Percentiles rank a stretch among this genome's conserved stretches.
Conservation (phyloP, 2,113 vertebrate genomes). For the Zapornia atra region DNA sequence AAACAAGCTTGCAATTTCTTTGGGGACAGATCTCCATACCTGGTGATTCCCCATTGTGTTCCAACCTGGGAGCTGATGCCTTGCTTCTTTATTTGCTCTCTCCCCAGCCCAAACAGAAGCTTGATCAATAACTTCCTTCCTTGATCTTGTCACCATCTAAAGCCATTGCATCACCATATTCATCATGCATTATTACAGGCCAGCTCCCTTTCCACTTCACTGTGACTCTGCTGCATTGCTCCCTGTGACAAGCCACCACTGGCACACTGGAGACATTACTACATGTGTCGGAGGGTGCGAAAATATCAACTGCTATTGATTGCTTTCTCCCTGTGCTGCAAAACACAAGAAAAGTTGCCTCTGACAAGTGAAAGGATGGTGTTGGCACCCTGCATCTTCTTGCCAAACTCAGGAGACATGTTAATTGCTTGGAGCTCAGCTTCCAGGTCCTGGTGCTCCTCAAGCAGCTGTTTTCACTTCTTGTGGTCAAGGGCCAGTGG, state of each 20-base stretch:
- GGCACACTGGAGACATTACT: background rate
- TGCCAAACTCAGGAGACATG: background rate
- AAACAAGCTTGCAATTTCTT: background rate
- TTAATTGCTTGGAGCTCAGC: background rate
- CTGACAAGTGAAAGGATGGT: background rate
- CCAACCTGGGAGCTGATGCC: background rate
- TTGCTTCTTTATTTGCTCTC: background rate
- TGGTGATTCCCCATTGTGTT: background rate
- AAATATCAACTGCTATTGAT: background rate
- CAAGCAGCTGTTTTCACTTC: background rate
- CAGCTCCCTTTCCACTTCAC: background rate
- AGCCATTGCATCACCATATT: background rate
- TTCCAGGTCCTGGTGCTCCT: background rate
- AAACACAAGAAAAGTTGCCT: background rate
- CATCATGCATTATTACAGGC: fast-evolving
- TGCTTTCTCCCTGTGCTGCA: background rate
- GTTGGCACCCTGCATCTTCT: background rate
- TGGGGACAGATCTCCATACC: background rate
- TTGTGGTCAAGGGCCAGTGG: background rate
- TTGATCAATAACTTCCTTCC: background rate
- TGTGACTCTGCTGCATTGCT: background rate
- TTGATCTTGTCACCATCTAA: background rate
- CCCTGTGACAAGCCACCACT: background rate
- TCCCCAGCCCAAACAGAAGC: background rate
- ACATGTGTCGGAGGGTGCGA: background rate